Percentiles rank a stretch among this genome's conserved stretches.
These are phyloP conservation scores for Chiloscyllium plagiosum DNA, from an alignment of 2,113 vertebrate genomes.

Conservation along the genomic window DNA sequence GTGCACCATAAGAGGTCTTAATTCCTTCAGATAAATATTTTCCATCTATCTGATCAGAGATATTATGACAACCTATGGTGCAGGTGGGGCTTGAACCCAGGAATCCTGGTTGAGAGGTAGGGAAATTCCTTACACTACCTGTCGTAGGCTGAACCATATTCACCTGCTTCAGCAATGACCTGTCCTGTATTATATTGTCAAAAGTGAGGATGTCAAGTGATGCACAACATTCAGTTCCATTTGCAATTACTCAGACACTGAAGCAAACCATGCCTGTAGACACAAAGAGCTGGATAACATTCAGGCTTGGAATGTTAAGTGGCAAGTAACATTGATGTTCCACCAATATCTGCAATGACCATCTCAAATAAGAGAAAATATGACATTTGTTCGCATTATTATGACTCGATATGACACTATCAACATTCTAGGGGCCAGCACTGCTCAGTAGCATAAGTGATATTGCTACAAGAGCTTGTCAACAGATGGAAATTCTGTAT, in stretches of 20 bases:
- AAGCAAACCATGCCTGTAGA: background rate
- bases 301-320: background rate
- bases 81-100: too few relatives aligned
- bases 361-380: background rate
- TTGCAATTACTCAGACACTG: background rate
- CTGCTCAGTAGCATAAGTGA: background rate
- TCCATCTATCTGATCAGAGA: too few relatives aligned
- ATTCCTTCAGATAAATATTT: too few relatives aligned
- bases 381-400: background rate
- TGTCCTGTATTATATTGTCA: background rate
- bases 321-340: background rate
- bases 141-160: background rate
- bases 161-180: background rate
- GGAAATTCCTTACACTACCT: background rate
- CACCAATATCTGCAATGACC: background rate
- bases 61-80: too few relatives aligned
- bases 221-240: background rate
- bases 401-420: background rate
- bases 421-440: background rate
- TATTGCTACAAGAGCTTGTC: background rate
- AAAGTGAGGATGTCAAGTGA: background rate
- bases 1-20: too few relatives aligned
- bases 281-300: background rate
- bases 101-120: too few relatives aligned
- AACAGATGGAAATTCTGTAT: background rate